Evolutionary conservation across 2,888 invertebrate species (phyloP).

Genomic region (Hirudinaria manillensis): DNA sequence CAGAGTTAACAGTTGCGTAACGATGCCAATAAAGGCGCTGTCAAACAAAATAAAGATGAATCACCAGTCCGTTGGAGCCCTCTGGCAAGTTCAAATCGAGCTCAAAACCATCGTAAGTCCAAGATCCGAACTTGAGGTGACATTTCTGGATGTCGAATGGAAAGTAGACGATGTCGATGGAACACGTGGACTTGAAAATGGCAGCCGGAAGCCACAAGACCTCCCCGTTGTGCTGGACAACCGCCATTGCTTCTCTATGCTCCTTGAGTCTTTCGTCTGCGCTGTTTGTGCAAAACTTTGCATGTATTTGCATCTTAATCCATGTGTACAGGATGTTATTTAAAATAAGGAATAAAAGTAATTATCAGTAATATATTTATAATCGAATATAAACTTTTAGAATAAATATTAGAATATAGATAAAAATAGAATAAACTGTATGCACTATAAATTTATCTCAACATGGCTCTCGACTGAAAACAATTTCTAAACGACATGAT

Average conservation of each 20-base stretch:
- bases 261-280: slow-evolving; percentile 53
- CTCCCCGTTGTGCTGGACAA: slow-evolving; percentile 45
- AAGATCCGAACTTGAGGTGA: slow-evolving; percentile 53
- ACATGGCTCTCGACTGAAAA: too few species aligned
- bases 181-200: slow-evolving; percentile 52
- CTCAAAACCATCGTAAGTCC: slow-evolving; percentile 51
- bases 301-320: neutral
- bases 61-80: neutral
- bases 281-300: slow-evolving; percentile 42
- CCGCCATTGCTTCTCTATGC: slow-evolving; percentile 51
- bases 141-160: slow-evolving; percentile 54
- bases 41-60: neutral
- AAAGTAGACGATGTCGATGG: slow-evolving; percentile 52
- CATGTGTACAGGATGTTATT: neutral
- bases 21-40: too few species aligned
- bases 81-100: slow-evolving; percentile 35
- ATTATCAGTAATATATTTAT: neutral
- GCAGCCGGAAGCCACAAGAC: slow-evolving; percentile 50
- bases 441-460: too few species aligned
- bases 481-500: too few species aligned
- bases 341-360: neutral
- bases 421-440: too few species aligned
- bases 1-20: too few species aligned
- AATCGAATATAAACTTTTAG: neutral
- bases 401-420: neutral